phyloP scores from a whole-genome alignment of 2,888 invertebrate species.

The Choristoneura rosaceana region DNA sequence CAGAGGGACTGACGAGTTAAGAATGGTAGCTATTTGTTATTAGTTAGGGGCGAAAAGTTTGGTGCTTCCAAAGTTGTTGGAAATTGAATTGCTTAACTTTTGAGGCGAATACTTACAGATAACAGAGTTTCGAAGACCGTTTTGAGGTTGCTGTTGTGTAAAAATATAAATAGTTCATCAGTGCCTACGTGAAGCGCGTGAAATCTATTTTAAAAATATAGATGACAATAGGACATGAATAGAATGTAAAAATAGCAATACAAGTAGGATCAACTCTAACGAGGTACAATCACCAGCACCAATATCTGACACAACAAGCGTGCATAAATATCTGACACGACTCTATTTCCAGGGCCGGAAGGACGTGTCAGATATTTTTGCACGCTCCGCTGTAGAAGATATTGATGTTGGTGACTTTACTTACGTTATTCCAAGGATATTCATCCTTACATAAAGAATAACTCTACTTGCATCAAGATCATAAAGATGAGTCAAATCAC shows the following conservation, averaged over 20 bases:
- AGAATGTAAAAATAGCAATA: no score
- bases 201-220: neutral
- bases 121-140: conserved; percentile 11
- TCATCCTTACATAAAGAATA: neutral
- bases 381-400: no score
- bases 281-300: no score
- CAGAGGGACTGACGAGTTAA: conserved; percentile 42
- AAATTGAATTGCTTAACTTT: conserved; percentile 37
- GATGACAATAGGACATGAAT: no score
- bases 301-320: no score
- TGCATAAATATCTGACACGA: no score
- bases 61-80: conserved; percentile 33
- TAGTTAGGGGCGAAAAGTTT: conserved; percentile 36
- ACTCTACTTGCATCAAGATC: conserved; percentile 6
- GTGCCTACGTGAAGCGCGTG: neutral
- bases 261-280: no score
- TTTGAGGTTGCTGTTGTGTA: neutral
- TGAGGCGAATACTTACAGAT: conserved; percentile 19
- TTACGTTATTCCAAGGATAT: neutral
- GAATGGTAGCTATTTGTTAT: conserved; percentile 42
- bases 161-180: neutral
- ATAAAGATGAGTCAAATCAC: conserved; percentile 62
- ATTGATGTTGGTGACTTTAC: no score
- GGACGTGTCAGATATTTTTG: no score
- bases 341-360: no score